These are phyloP conservation scores for Peromyscus californicus DNA, from an alignment of 2,113 vertebrate species.

Conservation along the genomic window DNA sequence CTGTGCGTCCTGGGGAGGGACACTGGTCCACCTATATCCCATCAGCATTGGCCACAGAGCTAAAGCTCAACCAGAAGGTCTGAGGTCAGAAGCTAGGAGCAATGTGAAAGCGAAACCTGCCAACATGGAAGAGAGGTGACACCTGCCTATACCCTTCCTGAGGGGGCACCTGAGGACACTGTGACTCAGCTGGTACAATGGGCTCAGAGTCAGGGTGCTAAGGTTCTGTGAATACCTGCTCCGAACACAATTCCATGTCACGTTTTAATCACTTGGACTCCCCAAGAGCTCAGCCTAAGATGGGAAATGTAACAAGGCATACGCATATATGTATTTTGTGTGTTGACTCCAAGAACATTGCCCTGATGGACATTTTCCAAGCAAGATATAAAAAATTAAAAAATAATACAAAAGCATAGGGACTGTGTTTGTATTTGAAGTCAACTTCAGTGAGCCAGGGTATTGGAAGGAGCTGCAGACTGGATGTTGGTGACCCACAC, in stretches of 20 bases:
- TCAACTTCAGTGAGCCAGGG: neutral
- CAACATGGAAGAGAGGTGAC: neutral
- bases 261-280: neutral
- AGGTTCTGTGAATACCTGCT: neutral
- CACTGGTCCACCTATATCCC: too few species aligned
- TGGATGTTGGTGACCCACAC: neutral
- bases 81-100: neutral
- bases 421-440: neutral
- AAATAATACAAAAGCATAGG: neutral
- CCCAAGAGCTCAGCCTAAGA: neutral
- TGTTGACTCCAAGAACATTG: neutral
- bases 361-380: neutral
- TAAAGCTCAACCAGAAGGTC: neutral
- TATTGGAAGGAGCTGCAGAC: neutral
- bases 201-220: neutral
- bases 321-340: neutral
- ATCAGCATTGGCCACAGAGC: too few species aligned
- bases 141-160: neutral
- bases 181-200: neutral
- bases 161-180: neutral
- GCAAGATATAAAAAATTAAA: neutral
- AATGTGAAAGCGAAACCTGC: neutral
- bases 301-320: neutral
- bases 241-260: neutral
- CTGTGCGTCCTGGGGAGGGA: neutral